Evolutionary conservation across 2,113 vertebrate genomes (phyloP), one percentile per base, ranked within the genome.

Genomic region (Nyctibius bracteatus): DNA sequence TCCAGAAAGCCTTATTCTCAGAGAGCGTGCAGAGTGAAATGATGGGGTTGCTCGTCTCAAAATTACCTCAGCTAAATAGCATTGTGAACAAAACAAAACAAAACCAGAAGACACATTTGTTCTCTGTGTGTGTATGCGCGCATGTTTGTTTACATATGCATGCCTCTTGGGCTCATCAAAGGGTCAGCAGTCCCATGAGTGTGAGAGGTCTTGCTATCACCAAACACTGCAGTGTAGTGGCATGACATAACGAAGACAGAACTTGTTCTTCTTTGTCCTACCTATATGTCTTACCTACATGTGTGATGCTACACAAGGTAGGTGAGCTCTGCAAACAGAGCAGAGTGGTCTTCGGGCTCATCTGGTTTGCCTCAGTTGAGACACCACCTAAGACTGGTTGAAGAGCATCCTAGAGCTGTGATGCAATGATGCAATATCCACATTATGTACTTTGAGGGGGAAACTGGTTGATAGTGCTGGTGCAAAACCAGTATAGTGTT

Each of bases 1-100:
- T 97, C 71, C 95, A 96, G 84, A 93, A 96, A 87, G 66, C 81
- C 78, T 94, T 66, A 52, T 89, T 95, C 91, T 87, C 86, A 49
- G 70, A 43, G 92, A 86, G 66, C 68, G 67, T 0, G 0, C 31
- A 43, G 88, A 72, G 62, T 88, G 70, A 86, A 81, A 67, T 70
- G 86, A 81, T 93, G 90, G 44, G 54, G 58, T 94, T 90, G 43
- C 81, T 92, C 61, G 52, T 96, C 73, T 95, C 68, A 39, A 55
- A 95, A 90, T 74, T 74, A 27, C 71, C 86, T 35, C 24, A 46
- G 52, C 85, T 91, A 81, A 87, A 66, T 52, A 59, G 24, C 12
- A 67, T 59, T 88, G 57, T 94, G 66, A 91, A 57, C 52, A 84
- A 87, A 95, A 61, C 9, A 41, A 82, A 49, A 49, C 22, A 41